Evolutionary conservation across 37 sponge, comb jelly and placozoan genomes (phyloP), one percentile per base, ranked within the genome.

Genomic region (Cliona cf. orientalis): DNA sequence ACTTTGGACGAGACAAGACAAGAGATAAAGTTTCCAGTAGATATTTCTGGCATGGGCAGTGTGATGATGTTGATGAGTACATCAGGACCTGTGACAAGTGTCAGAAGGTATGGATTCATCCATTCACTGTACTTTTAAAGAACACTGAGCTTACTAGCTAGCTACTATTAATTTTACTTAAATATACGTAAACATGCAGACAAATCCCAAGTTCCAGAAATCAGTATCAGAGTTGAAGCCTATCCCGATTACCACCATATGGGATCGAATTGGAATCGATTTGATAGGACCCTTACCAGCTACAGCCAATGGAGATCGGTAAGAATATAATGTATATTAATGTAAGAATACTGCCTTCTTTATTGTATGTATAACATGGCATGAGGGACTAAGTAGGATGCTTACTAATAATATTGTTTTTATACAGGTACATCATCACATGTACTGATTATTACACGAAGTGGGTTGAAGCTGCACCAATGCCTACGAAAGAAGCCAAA

Each of bases 401-500:
- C n/a, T n/a, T n/a, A n/a, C n/a, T 35, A 66, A 19, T 14, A 31
- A 66, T 66, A 32, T 66, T 35, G 17, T 59, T 9, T 9, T 59
- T 12, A 59, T 59, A 12, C 60, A 59, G 60, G 35, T 63, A 84
- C 84, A 75, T 84, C 34, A 83, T 66, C 11, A 84, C n/a, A n/a
- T n/a, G 72, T 39, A 71, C 14, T 46, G 72, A 78, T 38, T 86
- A 71, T 62, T 86, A 53, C 53, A 40, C 65, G 21, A 86, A 86
- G 42, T 86, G 86, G 86, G 71, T 71, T n/a, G 78, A 77, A 57
- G 86, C 78, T 71, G 65, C 31, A 61, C 33, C 83, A 59, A 34
- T 82, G 9, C 74, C 74, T 25, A 42, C 39, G 36, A 82, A 82
- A 63, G 46, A 44, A 44, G 72, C 62, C 25, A 11, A 34, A 36